These are phyloP conservation scores for Aegypius monachus DNA, from an alignment of 2,113 vertebrate genomes.

Conservation along the genomic window DNA sequence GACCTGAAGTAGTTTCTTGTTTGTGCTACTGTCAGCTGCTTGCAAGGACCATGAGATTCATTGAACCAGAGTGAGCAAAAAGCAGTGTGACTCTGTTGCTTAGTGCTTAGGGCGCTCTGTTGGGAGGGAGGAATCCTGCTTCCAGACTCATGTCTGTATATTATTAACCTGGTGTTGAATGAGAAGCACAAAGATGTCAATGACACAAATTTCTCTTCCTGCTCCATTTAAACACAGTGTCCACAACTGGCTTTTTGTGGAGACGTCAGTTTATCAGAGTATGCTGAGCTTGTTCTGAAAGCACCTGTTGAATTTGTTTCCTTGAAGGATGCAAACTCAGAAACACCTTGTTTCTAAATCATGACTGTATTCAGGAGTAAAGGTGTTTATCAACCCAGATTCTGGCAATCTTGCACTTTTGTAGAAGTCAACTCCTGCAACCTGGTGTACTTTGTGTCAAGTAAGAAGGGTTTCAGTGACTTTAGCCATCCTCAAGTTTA, in stretches of 20 bases:
- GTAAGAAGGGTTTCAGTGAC: neutral
- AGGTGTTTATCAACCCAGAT: neutral
- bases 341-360: neutral
- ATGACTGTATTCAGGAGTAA: neutral
- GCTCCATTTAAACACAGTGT: neutral
- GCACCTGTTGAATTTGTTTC: neutral
- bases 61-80: neutral
- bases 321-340: neutral
- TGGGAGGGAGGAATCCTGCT: neutral
- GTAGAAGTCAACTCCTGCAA: neutral
- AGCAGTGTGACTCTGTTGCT: neutral
- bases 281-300: neutral
- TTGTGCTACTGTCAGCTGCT: neutral
- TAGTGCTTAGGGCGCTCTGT: neutral
- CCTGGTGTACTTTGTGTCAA: neutral
- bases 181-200: neutral
- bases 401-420: neutral
- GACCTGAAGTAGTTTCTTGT: neutral
- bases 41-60: neutral
- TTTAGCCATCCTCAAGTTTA: neutral
- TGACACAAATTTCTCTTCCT: neutral
- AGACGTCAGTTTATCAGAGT: neutral
- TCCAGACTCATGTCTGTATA: neutral
- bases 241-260: neutral
- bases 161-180: slow-evolving; percentile 17